Percentiles rank a stretch among this genome's conserved stretches.
These are phyloP conservation scores for Sebastes hopkinsi DNA, from an alignment of 2,797 vertebrate species.

Conservation along the genomic window DNA sequence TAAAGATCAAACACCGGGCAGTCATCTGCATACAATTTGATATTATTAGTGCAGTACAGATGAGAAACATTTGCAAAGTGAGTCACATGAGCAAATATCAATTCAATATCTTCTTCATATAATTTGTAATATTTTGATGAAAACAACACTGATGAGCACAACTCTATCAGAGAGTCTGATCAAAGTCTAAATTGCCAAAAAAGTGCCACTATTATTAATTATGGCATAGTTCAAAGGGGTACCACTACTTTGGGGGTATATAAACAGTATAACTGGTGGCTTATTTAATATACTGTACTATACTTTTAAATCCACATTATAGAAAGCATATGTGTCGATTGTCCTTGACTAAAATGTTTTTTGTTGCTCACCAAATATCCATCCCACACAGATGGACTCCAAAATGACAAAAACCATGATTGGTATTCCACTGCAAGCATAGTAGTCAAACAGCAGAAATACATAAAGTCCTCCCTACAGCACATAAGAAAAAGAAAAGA, in stretches of 20 bases:
- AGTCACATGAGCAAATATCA: not conserved
- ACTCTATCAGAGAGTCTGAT: too few species aligned
- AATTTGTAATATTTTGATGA: too few species aligned
- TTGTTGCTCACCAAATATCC: not conserved
- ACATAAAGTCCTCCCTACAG: not conserved
- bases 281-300: not conserved
- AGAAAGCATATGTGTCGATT: not conserved
- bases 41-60: not conserved
- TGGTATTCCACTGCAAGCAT: not conserved
- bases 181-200: too few species aligned
- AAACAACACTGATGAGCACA: too few species aligned
- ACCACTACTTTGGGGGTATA: too few species aligned
- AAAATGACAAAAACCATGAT: not conserved
- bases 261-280: too few species aligned
- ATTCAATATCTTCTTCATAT: too few species aligned
- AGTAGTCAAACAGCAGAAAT: not conserved
- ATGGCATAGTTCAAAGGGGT: not conserved
- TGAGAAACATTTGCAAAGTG: not conserved
- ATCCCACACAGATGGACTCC: not conserved
- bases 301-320: not conserved
- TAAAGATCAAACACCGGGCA: not conserved
- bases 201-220: not conserved
- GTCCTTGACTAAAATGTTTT: not conserved
- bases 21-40: not conserved
- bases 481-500: not conserved